phyloP scores from a whole-genome alignment of 2,888 invertebrate species.

The Phytoseiulus persimilis region DNA sequence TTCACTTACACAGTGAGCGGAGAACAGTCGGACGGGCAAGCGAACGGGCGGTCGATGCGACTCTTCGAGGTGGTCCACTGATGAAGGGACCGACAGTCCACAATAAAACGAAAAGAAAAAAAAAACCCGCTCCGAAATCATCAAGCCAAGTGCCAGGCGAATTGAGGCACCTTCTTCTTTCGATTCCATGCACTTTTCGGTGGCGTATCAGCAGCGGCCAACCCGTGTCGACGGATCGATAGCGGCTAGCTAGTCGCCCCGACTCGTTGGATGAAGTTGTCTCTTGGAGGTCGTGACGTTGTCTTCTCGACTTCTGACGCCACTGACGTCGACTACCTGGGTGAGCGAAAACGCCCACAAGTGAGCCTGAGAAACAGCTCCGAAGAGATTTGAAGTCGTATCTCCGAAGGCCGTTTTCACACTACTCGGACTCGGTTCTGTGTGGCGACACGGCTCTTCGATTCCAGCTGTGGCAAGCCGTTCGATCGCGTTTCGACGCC shows the following conservation, averaged over 20 bases:
- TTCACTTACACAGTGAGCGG: not conserved
- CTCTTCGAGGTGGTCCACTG: slow-evolving; percentile 5
- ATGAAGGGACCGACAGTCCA: not conserved
- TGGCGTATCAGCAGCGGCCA: not conserved
- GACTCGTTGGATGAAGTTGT: not conserved
- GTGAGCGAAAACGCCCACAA: not conserved
- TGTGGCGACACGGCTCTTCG: too few species aligned
- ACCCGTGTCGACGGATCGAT: not conserved
- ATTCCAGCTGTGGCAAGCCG: not conserved
- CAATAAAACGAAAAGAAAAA: not conserved
- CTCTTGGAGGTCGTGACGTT: not conserved
- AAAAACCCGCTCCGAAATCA: not conserved
- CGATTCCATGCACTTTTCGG: not conserved
- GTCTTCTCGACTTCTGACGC: not conserved
- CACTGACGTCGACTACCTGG: not conserved
- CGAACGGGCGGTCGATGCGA: not conserved
- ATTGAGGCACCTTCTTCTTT: not conserved
- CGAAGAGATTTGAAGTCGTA: not conserved
- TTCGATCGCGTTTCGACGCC: not conserved
- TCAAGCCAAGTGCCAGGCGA: not conserved
- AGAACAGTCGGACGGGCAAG: not conserved
- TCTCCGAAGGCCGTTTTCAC: not conserved
- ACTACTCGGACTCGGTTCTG: not conserved
- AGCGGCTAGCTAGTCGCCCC: not conserved
- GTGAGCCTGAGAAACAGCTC: not conserved